These are phyloP conservation scores for Mirza zaza DNA, from an alignment of 2,113 vertebrate species.

Conservation along the genomic window DNA sequence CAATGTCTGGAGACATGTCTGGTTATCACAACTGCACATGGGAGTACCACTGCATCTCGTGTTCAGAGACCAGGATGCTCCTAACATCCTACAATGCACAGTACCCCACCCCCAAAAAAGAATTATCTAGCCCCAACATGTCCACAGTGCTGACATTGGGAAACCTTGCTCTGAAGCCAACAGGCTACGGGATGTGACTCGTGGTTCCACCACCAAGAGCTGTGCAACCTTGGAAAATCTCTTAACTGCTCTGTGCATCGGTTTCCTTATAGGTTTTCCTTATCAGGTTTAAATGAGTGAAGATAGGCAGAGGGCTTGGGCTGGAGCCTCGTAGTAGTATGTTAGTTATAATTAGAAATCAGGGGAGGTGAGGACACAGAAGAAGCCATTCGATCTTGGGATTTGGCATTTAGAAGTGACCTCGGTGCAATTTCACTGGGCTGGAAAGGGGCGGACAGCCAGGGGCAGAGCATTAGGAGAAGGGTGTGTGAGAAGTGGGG, in stretches of 20 bases:
- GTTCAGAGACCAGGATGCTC: not conserved
- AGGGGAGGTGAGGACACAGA: not conserved
- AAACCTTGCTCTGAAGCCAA: not conserved
- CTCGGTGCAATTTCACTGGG: not conserved
- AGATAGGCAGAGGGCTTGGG: not conserved
- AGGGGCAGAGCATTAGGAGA: not conserved
- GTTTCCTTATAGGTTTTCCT: not conserved
- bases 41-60: not conserved
- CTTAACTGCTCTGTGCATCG: not conserved
- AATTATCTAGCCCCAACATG: not conserved
- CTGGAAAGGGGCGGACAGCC: not conserved
- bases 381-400: not conserved
- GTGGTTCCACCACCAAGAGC: not conserved
- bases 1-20: not conserved
- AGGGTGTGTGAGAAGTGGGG: not conserved
- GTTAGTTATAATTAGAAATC: not conserved
- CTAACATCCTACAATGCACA: not conserved
- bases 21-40: not conserved
- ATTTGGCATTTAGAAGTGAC: not conserved
- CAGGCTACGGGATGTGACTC: not conserved
- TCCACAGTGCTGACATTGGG: not conserved
- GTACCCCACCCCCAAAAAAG: not conserved
- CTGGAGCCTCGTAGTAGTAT: not conserved
- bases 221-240: not conserved
- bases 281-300: not conserved